Evolutionary conservation across 2,113 vertebrate genomes (phyloP).

Genomic region (Myiagra hebetior): DNA sequence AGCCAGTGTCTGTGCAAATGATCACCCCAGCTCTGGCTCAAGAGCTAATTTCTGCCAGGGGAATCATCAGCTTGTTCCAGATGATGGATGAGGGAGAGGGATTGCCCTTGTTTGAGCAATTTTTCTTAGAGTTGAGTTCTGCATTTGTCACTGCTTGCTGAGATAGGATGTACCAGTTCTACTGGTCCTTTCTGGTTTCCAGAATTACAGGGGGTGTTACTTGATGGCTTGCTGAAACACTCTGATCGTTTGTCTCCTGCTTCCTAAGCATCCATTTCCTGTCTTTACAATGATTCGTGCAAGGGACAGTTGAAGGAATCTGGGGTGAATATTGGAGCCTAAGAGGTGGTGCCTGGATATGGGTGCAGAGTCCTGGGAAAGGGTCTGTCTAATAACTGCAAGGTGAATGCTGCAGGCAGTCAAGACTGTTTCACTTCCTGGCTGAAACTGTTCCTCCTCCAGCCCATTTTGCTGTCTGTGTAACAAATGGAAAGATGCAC

Average conservation of each 20-base stretch:
- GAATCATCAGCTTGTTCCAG: background rate
- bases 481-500: background rate
- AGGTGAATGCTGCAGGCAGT: background rate
- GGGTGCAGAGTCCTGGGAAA: background rate
- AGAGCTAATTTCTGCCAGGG: background rate
- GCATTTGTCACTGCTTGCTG: background rate
- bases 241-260: background rate
- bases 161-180: background rate
- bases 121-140: background rate
- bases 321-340: background rate
- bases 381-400: background rate
- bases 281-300: background rate
- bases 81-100: background rate
- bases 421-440: background rate
- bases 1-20: background rate
- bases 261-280: background rate
- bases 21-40: background rate
- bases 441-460: background rate
- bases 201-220: background rate
- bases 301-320: background rate
- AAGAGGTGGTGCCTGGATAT: background rate
- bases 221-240: background rate
- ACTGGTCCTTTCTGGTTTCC: constrained; percentile 1
- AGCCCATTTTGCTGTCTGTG: background rate
- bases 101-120: background rate